Evolutionary conservation across 2,888 invertebrate genomes (phyloP).

Genomic region (Nomada lathburiana): DNA sequence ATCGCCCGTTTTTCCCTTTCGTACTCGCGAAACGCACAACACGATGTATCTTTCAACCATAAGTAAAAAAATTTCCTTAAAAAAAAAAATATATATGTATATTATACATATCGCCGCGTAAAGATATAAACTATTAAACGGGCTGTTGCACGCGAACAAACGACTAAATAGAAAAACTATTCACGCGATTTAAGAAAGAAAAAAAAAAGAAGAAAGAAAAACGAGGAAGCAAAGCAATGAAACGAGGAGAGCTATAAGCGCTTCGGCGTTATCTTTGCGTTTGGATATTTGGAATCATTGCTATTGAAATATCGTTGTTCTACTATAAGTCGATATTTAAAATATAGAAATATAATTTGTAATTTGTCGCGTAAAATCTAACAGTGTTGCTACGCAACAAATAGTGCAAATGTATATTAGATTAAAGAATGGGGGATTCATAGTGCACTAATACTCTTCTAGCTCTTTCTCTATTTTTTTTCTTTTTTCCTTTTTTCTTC

Average conservation of each 20-base stretch:
- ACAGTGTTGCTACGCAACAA: slow-evolving; percentile 44
- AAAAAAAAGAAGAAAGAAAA: slow-evolving; percentile 17
- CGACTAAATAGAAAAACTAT: slow-evolving; percentile 31
- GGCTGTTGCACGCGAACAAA: slow-evolving; percentile 10
- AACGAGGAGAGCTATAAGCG: slow-evolving; percentile 12
- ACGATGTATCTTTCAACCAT: not conserved
- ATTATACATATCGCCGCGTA: not conserved
- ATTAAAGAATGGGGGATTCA: slow-evolving; percentile 55
- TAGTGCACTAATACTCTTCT: slow-evolving; percentile 38
- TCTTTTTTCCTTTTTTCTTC: slow-evolving; percentile 22
- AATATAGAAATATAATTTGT: slow-evolving; percentile 58
- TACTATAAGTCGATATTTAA: slow-evolving; percentile 51
- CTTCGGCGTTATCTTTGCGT: not conserved
- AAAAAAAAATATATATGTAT: not conserved
- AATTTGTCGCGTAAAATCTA: slow-evolving; percentile 38
- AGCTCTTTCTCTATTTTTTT: slow-evolving; percentile 7
- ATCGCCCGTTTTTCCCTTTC: slow-evolving; percentile 10
- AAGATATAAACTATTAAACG: slow-evolving; percentile 24
- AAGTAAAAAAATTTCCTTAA: slow-evolving; percentile 15
- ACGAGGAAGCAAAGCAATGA: slow-evolving; percentile 49
- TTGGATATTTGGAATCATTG: slow-evolving; percentile 37
- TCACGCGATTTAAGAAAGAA: slow-evolving; percentile 10
- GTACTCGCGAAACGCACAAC: not conserved
- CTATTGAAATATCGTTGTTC: slow-evolving; percentile 43
- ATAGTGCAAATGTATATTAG: slow-evolving; percentile 36